phyloP scores from a whole-genome alignment of 2,888 invertebrate genomes.

The Zele albiditarsus region DNA sequence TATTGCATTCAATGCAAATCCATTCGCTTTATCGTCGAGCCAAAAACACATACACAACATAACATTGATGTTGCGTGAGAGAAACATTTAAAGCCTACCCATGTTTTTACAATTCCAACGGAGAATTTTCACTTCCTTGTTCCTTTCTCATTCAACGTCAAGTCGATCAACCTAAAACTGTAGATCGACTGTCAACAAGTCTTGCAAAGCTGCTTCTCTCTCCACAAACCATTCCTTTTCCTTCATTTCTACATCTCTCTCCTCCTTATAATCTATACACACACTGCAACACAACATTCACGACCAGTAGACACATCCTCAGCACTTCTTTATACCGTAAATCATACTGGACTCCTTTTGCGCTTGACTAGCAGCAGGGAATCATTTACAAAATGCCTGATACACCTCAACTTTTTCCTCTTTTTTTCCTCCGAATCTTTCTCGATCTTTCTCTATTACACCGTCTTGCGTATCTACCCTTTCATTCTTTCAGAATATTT shows the following conservation, averaged over 20 bases:
- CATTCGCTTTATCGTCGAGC: slow-evolving; percentile 45
- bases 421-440: background rate
- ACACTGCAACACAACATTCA: background rate
- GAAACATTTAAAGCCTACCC: slow-evolving; percentile 1
- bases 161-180: slow-evolving; percentile 35
- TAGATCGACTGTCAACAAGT: slow-evolving; percentile 30
- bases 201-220: background rate
- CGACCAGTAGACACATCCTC: slow-evolving; percentile 1
- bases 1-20: slow-evolving; percentile 66
- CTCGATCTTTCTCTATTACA: background rate
- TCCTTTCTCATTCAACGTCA: slow-evolving; percentile 26
- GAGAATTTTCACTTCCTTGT: slow-evolving; percentile 15
- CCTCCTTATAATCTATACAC: background rate
- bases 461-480: background rate
- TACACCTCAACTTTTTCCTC: background rate
- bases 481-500: background rate
- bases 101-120: slow-evolving; percentile 12
- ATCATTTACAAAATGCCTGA: slow-evolving; percentile 32
- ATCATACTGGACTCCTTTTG: slow-evolving; percentile 20
- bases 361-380: slow-evolving; percentile 16
- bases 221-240: slow-evolving; percentile 8
- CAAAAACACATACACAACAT: slow-evolving; percentile 7
- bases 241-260: background rate
- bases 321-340: slow-evolving; percentile 17
- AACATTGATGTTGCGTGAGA: slow-evolving; percentile 47